These are phyloP conservation scores for Heterodera schachtii DNA, from an alignment of 1,140 invertebrate species.

Conservation along the genomic window DNA sequence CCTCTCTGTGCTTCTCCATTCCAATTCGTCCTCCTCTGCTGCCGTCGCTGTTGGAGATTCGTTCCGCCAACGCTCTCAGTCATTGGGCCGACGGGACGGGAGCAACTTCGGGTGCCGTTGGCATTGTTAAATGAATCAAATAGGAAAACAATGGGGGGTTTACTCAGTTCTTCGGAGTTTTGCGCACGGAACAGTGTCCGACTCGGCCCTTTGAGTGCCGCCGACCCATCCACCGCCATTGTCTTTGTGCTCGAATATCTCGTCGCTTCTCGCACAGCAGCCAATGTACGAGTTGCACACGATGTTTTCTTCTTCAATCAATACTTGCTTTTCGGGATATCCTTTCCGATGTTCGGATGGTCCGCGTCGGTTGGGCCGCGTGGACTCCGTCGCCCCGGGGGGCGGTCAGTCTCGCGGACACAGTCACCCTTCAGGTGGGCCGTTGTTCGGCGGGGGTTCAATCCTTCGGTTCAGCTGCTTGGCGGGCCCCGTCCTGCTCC, in stretches of 20 bases:
- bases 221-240: conserved; percentile 41
- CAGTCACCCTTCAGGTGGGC: conserved; percentile 38
- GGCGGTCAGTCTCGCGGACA: conserved; percentile 45
- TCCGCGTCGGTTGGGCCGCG: conserved; percentile 47
- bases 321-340: conserved; percentile 28
- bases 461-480: conserved; percentile 24
- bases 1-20: conserved; percentile 27
- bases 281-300: conserved; percentile 20
- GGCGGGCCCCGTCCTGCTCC: conserved; percentile 51
- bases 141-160: neutral
- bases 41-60: neutral
- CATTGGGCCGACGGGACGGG: conserved; percentile 16
- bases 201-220: conserved; percentile 39
- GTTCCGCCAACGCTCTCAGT: conserved; percentile 23
- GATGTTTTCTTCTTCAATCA: conserved; percentile 9
- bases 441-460: too few relatives aligned
- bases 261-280: conserved; percentile 27
- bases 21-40: neutral
- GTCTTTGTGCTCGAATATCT: conserved; percentile 47
- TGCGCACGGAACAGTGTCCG: conserved; percentile 17
- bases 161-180: conserved; percentile 22
- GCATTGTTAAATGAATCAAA: neutral
- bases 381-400: conserved; percentile 41
- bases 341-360: conserved; percentile 31
- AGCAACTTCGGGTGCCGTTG: conserved; percentile 2